Evolutionary conservation across 1,140 invertebrate genomes (phyloP).

Genomic region (Matsumurasca onukii): DNA sequence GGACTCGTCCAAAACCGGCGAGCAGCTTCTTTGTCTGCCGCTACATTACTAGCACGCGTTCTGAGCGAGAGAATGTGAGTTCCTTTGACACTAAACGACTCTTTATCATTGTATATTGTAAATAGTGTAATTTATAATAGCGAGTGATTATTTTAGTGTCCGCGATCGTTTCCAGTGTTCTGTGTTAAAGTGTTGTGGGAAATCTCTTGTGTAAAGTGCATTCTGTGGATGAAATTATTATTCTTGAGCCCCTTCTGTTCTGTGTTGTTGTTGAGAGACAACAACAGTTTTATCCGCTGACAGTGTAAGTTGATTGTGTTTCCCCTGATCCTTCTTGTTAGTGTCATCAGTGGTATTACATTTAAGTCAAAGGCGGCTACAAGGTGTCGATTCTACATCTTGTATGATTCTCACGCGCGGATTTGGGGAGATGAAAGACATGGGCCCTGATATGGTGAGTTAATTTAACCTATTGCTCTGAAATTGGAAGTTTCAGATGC

Average conservation of each 20-base stretch:
- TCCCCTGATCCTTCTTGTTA: neutral
- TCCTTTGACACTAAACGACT: neutral
- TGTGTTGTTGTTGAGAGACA: constrained; percentile 15
- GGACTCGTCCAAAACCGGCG: constrained; percentile 30
- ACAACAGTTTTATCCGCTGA: neutral
- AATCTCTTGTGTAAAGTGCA: constrained; percentile 13
- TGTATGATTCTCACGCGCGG: constrained; percentile 35
- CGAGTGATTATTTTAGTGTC: constrained; percentile 12
- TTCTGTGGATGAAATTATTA: neutral
- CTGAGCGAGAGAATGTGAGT: constrained; percentile 30
- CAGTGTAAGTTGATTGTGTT: constrained; percentile 9
- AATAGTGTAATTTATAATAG: constrained; percentile 30
- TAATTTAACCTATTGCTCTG: neutral
- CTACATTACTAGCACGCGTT: constrained; percentile 29
- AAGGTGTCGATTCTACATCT: constrained; percentile 12
- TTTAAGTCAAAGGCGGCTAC: neutral
- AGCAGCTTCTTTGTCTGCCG: constrained; percentile 28
- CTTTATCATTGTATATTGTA: constrained; percentile 20
- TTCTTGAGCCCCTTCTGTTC: neutral
- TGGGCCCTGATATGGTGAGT: constrained; percentile 72
- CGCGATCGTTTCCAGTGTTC: constrained; percentile 4
- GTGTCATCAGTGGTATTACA: neutral
- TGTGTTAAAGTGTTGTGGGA: constrained; percentile 20
- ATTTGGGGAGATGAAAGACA: constrained; percentile 63
- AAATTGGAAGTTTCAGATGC: neutral